phyloP scores from a whole-genome alignment of 1,140 invertebrate species.

The Branchinecta lynchi region DNA sequence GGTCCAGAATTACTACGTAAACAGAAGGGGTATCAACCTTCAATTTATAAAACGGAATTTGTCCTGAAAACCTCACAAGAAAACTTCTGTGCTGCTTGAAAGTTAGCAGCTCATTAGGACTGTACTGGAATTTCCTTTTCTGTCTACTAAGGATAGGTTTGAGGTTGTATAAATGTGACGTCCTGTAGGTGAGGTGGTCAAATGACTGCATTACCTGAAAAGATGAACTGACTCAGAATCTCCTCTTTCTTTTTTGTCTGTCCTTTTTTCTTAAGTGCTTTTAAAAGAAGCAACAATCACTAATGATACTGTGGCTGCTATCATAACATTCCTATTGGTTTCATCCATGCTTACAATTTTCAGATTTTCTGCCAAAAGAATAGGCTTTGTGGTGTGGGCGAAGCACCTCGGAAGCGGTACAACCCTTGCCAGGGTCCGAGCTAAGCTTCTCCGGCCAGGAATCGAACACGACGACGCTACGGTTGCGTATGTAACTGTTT shows the following conservation, averaged over 20 bases:
- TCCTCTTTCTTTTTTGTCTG: neutral
- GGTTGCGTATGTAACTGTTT: too few relatives aligned
- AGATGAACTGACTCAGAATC: neutral
- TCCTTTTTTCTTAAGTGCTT: neutral
- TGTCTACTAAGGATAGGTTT: too few relatives aligned
- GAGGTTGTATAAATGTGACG: too few relatives aligned
- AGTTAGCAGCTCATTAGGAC: conserved; percentile 1
- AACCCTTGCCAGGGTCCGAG: too few relatives aligned
- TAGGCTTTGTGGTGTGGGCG: too few relatives aligned
- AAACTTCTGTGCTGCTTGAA: neutral
- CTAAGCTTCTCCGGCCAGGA: too few relatives aligned
- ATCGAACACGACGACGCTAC: too few relatives aligned
- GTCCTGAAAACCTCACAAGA: conserved; percentile 9
- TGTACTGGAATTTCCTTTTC: conserved; percentile 10
- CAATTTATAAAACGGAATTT: neutral
- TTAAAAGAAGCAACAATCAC: neutral
- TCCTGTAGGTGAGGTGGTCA: too few relatives aligned
- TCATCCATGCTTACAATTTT: conserved; percentile 1
- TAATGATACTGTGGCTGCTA: conserved; percentile 3
- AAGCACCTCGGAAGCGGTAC: too few relatives aligned
- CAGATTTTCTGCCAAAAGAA: conserved; percentile 7
- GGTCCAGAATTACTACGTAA: neutral
- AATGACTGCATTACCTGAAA: too few relatives aligned
- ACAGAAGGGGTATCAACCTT: conserved; percentile 5
- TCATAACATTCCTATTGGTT: neutral